Base-by-base conservation (phyloP, 1,140 invertebrate genomes). In the Drosophila santomea region DNA sequence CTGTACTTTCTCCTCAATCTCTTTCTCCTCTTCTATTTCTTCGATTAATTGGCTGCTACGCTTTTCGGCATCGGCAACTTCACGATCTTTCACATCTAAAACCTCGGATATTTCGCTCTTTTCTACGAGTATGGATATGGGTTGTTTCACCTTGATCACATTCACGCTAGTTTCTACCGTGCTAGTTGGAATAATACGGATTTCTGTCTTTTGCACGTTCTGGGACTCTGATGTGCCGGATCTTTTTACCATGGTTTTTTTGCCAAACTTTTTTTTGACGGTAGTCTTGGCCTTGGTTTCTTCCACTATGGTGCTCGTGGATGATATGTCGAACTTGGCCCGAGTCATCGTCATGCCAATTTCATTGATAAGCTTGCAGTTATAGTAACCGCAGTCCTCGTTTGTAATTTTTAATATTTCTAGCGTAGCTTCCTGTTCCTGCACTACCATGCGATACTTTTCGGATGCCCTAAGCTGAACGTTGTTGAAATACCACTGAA, bases 401-500 rank as follows among this genome's bases (percentile, higher is more conserved):
- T 95, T 94, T 3, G 93, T 94, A 0, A 94, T 95, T 85, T 95
- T 94, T 44, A 94, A 93, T 66, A 98, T 96, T 15, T 94, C 95
- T 60, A 97, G 94, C 15, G 94, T 94, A 2, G 97, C 96, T 85
- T 94, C 95, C 56, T 96, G 95, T 60, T 97, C 95, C 91, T 96
- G 94, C 12, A 94, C 93, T 48, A 86, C 20, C 80, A 97, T 95
- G 80, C 94, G 94, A 75, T 98, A 94, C 90, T 96, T 95, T 62
- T 96, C 95, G 25, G 95, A 95, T 66, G 95, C 95, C 84, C 95
- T 94, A 62, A 98, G 93, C 64, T 97, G 93, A 92, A 96, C 96
- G 80, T 97, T 96, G 91, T 98, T 95, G 91, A 96, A 96, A 92
- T 97, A 98, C 98, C 98, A 99, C 78, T 96, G 95, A 71, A 98